A percentile compares a stretch with the other conserved stretches of the same genome.
These are phyloP conservation scores for Drosophila truncata DNA, from an alignment of 1,140 invertebrate genomes.

Conservation along the genomic window DNA sequence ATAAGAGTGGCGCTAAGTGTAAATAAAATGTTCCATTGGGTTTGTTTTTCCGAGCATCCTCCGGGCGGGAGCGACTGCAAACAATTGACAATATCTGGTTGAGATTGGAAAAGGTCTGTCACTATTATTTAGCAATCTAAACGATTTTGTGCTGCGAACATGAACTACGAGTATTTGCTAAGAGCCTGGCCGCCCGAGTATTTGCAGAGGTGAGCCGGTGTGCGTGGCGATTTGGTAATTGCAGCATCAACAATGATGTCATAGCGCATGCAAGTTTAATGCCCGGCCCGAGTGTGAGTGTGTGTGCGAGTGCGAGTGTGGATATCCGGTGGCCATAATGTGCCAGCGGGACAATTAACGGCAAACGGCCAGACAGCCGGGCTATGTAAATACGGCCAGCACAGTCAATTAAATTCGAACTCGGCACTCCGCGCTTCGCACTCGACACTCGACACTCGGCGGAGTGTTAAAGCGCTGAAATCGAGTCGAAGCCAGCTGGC, in stretches of 20 bases:
- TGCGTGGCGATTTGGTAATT: slow-evolving; percentile 67
- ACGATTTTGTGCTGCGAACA: slow-evolving; percentile 63
- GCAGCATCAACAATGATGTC: slow-evolving; percentile 77
- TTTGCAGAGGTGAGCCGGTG: slow-evolving; percentile 26
- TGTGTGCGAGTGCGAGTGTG: slow-evolving; percentile 25
- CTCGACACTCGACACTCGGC: neutral
- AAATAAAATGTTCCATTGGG: neutral
- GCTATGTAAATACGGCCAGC: slow-evolving; percentile 56
- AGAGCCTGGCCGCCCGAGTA: slow-evolving; percentile 40
- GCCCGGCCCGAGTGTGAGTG: slow-evolving; percentile 3
- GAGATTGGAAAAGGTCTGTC: slow-evolving; percentile 32
- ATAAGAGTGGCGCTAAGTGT: neutral
- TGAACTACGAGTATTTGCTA: slow-evolving; percentile 67
- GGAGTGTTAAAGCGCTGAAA: slow-evolving; percentile 72
- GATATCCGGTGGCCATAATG: slow-evolving; percentile 68
- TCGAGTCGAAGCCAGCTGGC: neutral
- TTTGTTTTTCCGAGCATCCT: slow-evolving; percentile 3
- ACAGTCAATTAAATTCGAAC: slow-evolving; percentile 83
- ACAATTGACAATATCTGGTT: slow-evolving; percentile 47
- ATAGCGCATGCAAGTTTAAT: slow-evolving; percentile 51
- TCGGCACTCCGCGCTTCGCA: slow-evolving; percentile 15
- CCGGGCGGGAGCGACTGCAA: slow-evolving; percentile 25
- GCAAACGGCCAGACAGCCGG: slow-evolving; percentile 30
- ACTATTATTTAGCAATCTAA: slow-evolving; percentile 80
- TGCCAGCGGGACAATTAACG: slow-evolving; percentile 75